Evolutionary conservation across 64 coral and sea anemone species (phyloP).

Genomic region (Stichodactyla helianthus): DNA sequence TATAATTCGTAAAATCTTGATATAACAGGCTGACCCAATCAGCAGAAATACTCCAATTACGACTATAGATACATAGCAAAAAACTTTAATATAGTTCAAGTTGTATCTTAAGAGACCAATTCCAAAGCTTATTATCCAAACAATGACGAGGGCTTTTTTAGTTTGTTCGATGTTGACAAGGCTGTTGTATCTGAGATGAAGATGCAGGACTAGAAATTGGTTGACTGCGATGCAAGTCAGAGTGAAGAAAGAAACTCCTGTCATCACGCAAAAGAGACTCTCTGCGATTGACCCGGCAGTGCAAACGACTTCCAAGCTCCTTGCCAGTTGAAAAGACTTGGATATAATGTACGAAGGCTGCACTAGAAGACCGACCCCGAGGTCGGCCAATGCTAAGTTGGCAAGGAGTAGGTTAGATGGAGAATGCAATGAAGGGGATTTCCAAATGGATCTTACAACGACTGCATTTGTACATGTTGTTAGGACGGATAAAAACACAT

Average conservation of each 20-base stretch:
- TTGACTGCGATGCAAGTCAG: neutral
- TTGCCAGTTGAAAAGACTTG: conserved; percentile 8
- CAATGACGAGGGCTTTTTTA: neutral
- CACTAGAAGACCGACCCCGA: conserved; percentile 22
- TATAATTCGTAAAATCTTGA: neutral
- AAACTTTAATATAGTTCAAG: neutral
- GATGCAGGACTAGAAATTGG: neutral
- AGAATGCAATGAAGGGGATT: conserved; percentile 18
- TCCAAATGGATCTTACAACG: conserved; percentile 14
- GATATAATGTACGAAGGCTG: conserved; percentile 19
- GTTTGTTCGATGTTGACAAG: neutral
- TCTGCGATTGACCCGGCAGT: neutral
- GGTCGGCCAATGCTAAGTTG: conserved; percentile 20
- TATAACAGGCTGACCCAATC: neutral
- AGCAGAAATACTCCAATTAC: neutral
- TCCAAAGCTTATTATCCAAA: neutral
- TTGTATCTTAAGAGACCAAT: neutral
- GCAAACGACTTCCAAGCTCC: neutral
- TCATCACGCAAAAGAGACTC: neutral
- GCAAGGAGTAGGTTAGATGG: neutral
- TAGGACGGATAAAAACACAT: neutral
- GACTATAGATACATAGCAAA: neutral
- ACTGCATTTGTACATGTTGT: conserved; percentile 14
- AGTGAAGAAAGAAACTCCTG: neutral
- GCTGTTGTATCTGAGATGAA: neutral